Evolutionary conservation across 2,888 invertebrate species (phyloP), one percentile per base, ranked within the genome.

Genomic region (Agrotis puta): DNA sequence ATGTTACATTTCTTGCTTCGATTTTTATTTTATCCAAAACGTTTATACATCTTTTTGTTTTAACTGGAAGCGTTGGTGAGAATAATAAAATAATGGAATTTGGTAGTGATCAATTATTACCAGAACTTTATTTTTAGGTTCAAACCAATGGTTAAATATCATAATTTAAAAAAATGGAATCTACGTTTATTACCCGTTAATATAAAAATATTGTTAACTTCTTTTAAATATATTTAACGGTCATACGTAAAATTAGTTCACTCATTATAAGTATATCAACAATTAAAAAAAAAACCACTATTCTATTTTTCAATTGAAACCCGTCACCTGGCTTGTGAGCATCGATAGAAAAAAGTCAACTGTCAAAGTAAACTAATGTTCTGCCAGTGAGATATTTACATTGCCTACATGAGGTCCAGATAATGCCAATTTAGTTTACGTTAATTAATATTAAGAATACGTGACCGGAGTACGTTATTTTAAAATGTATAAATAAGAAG

Each of bases 401-500:
- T 33, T 63, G 24, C 6, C 24, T 6, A 54, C 57, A 58, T 54
- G 59, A 65, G 53, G 62, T 56, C n/a, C 39, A 56, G 18, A 61
- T 72, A 71, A 65, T 57, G 45, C 51, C 56, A 59, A 64, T 62
- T 62, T 51, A 45, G 57, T 20, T 64, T 51, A 14, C 57, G 16
- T 48, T 77, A 82, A 82, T 77, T 73, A 82, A 65, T 63, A 71
- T 57, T 53, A 58, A 70, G 50, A 18, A 45, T 22, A 70, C 63
- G 61, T 67, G 73, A 57, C 18, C 18, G 16, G 67, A 62, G 27
- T 74, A 50, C 6, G 1, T 16, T 43, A 67, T 51, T 64, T 33
- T 39, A 16, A 64, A 33, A 59, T 13, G 13, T 45, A 16, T 47
- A 27, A 39, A 3, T 39, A 54, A 27, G 74, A 18, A 79, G 24